Base-by-base conservation (phyloP, 2,797 vertebrate genomes). In the Microhierax caerulescens region DNA sequence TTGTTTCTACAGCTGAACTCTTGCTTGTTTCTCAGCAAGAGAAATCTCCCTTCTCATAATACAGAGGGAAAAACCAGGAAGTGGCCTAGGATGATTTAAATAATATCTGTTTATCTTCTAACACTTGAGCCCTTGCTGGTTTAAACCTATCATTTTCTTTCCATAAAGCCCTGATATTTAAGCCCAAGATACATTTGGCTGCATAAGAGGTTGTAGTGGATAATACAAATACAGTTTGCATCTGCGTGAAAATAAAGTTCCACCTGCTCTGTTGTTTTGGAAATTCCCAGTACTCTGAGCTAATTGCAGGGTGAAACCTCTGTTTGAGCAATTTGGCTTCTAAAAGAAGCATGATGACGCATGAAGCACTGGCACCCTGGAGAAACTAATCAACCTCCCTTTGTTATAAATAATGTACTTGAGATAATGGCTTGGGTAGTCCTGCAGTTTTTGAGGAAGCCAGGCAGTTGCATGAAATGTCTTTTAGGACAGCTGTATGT, bases 351-450 rank as follows among this genome's bases (percentile, higher is more conserved):
- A 14, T 39, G 78, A 77, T 96, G 95, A 96, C 68, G 81, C 84
- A 80, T 88, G 86, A 85, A 94, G 72, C 75, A 30, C 75, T 92
- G 92, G 87, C 94, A 94, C 89, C 95, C 92, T 85, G 92, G 81
- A 92, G 92, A 89, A 96, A 95, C 85, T 87, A 96, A 96, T 97
- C 96, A 95, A 41, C 95, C 84, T 93, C 86, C 91, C 90, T 92
- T 96, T 93, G 86, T 96, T 94, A 92, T 87, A 87, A 95, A 82
- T 96, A 89, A 94, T 64, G 72, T 85, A 45, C 88, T 96, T 2
- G 11, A 82, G 74, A 60, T 94, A 91, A 88, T 95, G 48, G 63
- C 86, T 92, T 91, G 84, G 60, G 60, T 88, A 94, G 75, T 67
- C 60, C 75, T 93, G 63, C 54, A 85, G 54, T 72, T 96, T 87